A percentile compares a stretch with the other conserved stretches of the same genome.
Evolutionary conservation across 2,888 invertebrate species (phyloP).

Genomic region (Scaptomyza polygonia): DNA sequence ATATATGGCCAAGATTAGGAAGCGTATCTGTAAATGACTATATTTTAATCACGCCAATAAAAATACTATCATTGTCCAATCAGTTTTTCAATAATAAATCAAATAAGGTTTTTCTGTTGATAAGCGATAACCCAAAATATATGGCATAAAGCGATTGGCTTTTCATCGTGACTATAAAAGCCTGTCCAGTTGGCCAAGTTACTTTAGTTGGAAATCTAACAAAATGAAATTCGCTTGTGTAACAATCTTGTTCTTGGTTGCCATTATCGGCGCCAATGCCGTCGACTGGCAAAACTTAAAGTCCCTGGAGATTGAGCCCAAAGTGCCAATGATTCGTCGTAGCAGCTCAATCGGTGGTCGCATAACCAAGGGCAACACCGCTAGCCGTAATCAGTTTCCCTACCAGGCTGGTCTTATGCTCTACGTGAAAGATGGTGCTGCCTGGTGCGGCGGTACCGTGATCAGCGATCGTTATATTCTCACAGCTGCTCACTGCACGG

Average conservation of each 20-base stretch:
- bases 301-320: conserved; percentile 44
- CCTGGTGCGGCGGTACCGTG: conserved; percentile 82
- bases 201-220: conserved; percentile 33
- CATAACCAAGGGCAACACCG: conserved; percentile 75
- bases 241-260: conserved; percentile 49
- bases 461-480: conserved; percentile 79
- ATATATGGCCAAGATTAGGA: conserved; percentile 1
- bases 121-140: conserved; percentile 53
- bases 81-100: conserved; percentile 35
- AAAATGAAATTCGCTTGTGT: conserved; percentile 64
- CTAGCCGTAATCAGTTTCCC: conserved; percentile 75
- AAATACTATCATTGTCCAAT: conserved; percentile 8
- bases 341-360: conserved; percentile 56
- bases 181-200: conserved; percentile 8
- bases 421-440: conserved; percentile 43
- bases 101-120: conserved; percentile 20
- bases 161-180: conserved; percentile 48
- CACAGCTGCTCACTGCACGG: conserved; percentile 82
- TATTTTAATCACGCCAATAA: conserved; percentile 12
- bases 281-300: conserved; percentile 64
- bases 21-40: conserved; percentile 1
- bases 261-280: conserved; percentile 50
- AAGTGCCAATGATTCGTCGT: conserved; percentile 38
- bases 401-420: conserved; percentile 79
- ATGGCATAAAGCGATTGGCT: conserved; percentile 15